A percentile compares a stretch with the other conserved stretches of the same genome.
Conservation (phyloP, 2,888 invertebrate genomes). For the Tachina fera region DNA sequence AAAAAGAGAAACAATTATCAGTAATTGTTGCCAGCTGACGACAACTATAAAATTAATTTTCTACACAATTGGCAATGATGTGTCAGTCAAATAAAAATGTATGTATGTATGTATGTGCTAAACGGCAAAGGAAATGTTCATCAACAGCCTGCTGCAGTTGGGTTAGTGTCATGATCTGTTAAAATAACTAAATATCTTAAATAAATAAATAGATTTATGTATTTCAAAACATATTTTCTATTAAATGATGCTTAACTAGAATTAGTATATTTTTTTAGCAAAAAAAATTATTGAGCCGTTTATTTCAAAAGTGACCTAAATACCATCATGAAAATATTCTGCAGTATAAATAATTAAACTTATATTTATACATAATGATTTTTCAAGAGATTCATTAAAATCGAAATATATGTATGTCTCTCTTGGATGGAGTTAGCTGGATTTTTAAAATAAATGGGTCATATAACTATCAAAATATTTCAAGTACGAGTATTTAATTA, state of each 20-base stretch:
- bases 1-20: constrained; percentile 24
- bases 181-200: constrained; percentile 20
- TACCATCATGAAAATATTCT: not conserved
- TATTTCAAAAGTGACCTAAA: not conserved
- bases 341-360: no score
- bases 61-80: constrained; percentile 41
- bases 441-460: not conserved
- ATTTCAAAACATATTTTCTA: constrained; percentile 15
- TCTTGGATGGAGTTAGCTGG: not conserved
- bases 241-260: constrained; percentile 20
- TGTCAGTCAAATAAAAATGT: constrained; percentile 38
- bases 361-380: no score
- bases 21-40: constrained; percentile 57
- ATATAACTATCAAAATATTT: not conserved
- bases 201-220: constrained; percentile 28
- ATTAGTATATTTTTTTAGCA: constrained; percentile 6
- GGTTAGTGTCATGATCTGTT: constrained; percentile 41
- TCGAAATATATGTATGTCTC: no score
- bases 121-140: constrained; percentile 50
- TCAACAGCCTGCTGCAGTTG: constrained; percentile 18
- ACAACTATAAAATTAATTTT: constrained; percentile 19
- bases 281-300: not conserved
- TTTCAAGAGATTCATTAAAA: no score
- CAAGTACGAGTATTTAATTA: no score
- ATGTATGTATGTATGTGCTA: not conserved